Percentiles rank a stretch among this genome's conserved stretches.
phyloP scores from a whole-genome alignment of 1,140 invertebrate genomes.

The Drosophila baimaii region DNA sequence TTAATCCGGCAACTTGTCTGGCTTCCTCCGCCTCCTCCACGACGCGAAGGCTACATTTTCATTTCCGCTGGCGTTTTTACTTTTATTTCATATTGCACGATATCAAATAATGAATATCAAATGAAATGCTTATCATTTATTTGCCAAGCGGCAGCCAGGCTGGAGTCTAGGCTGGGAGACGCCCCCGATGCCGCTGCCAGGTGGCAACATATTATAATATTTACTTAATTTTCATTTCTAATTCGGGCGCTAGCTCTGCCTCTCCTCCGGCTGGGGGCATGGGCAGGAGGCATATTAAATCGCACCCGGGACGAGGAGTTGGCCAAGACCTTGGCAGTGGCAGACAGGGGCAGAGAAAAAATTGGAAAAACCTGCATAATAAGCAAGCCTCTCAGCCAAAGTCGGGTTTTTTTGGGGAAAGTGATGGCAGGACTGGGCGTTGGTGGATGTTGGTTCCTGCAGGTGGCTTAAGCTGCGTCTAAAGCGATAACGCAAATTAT shows the following conservation, averaged over 20 bases:
- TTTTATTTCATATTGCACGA: slow-evolving; percentile 79
- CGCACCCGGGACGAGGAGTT: slow-evolving; percentile 10
- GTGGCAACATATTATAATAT: slow-evolving; percentile 81
- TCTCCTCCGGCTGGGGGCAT: slow-evolving; percentile 18
- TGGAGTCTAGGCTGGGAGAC: slow-evolving; percentile 3
- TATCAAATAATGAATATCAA: slow-evolving; percentile 85
- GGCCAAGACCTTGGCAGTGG: slow-evolving; percentile 59
- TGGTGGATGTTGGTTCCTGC: slow-evolving; percentile 42
- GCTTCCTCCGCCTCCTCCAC: slow-evolving; percentile 13
- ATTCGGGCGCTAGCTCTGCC: slow-evolving; percentile 42
- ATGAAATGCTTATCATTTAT: slow-evolving; percentile 84
- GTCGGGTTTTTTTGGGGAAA: slow-evolving; percentile 48
- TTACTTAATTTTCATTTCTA: slow-evolving; percentile 84
- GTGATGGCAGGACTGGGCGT: slow-evolving; percentile 10
- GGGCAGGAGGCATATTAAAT: slow-evolving; percentile 67
- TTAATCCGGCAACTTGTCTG: slow-evolving; percentile 69
- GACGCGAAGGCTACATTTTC: slow-evolving; percentile 52
- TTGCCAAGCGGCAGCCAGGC: slow-evolving; percentile 70
- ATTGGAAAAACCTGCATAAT: slow-evolving; percentile 70
- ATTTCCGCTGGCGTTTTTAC: slow-evolving; percentile 83
- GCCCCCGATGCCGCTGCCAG: slow-evolving; percentile 19
- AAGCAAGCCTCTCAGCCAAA: slow-evolving; percentile 62
- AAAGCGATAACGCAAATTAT: slow-evolving; percentile 80
- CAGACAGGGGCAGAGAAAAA: slow-evolving; percentile 8
- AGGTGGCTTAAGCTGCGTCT: slow-evolving; percentile 74